Conservation (phyloP, 2,888 invertebrate genomes). For the Dynastes tityus region DNA sequence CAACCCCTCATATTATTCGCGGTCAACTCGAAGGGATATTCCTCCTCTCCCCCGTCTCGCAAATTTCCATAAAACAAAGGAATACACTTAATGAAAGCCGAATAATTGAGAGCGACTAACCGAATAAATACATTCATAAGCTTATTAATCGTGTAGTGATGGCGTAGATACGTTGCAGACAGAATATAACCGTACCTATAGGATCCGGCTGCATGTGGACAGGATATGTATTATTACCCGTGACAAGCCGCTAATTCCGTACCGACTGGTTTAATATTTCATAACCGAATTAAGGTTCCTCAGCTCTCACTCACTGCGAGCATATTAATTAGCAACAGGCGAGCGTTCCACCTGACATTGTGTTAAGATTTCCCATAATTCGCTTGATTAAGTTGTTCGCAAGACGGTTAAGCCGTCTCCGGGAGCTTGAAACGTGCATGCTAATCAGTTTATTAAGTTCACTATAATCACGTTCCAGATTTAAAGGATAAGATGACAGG, state of each 20-base stretch:
- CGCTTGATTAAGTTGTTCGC: conserved; percentile 66
- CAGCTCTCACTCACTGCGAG: conserved; percentile 59
- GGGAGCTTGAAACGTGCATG: conserved; percentile 62
- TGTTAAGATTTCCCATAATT: conserved; percentile 68
- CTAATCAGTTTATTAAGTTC: conserved; percentile 67
- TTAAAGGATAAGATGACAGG: conserved; percentile 60
- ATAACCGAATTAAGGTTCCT: conserved; percentile 67
- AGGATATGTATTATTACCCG: conserved; percentile 62
- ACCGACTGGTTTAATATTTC: conserved; percentile 67
- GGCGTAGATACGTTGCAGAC: background rate
- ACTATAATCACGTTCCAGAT: conserved; percentile 63
- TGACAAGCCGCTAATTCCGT: conserved; percentile 66
- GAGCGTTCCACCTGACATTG: conserved; percentile 65
- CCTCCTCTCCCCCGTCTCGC: conserved; percentile 2
- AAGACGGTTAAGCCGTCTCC: conserved; percentile 62
- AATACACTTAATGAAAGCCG: conserved; percentile 62
- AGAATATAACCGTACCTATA: background rate
- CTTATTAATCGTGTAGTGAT: conserved; percentile 62
- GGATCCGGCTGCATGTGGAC: conserved; percentile 58
- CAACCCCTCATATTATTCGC: conserved; percentile 48
- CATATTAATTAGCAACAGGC: conserved; percentile 65
- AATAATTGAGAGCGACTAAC: conserved; percentile 60
- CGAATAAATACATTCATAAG: conserved; percentile 64
- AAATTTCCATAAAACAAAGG: conserved; percentile 64
- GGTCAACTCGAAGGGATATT: conserved; percentile 48